Conservation (phyloP, 1,140 invertebrate genomes). For the Conus betulinus region DNA sequence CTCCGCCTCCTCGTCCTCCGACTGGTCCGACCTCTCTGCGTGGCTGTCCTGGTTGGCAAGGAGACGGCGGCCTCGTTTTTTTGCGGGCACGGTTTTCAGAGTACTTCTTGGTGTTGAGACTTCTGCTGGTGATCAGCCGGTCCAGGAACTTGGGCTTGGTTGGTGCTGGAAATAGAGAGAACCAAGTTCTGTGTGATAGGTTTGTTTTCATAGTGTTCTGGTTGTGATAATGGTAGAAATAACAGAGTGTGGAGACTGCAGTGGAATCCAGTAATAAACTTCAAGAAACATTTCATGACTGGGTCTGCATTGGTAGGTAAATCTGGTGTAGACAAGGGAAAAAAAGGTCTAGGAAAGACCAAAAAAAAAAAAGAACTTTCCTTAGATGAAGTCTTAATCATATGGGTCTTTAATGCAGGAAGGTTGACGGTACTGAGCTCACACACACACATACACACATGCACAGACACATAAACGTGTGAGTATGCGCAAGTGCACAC, state of each 20-base stretch:
- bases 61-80: background rate
- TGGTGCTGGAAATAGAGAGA: conserved; percentile 48
- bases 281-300: background rate
- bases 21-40: conserved; percentile 23
- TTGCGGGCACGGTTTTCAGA: background rate
- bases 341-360: no score
- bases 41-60: conserved; percentile 23
- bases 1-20: conserved; percentile 34
- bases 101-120: conserved; percentile 39
- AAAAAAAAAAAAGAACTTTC: no score
- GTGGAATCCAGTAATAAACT: background rate
- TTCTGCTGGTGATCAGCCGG: conserved; percentile 52
- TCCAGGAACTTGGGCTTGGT: conserved; percentile 64
- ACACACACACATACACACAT: background rate
- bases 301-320: no score
- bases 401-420: no score
- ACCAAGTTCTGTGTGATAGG: conserved; percentile 4
- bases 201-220: no score
- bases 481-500: background rate
- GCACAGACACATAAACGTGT: background rate
- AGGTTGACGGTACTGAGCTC: background rate
- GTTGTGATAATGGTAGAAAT: no score
- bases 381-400: no score
- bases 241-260: no score
- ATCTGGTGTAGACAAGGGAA: no score